phyloP scores from a whole-genome alignment of 2,888 invertebrate species.

The Amphipyra berbera region DNA sequence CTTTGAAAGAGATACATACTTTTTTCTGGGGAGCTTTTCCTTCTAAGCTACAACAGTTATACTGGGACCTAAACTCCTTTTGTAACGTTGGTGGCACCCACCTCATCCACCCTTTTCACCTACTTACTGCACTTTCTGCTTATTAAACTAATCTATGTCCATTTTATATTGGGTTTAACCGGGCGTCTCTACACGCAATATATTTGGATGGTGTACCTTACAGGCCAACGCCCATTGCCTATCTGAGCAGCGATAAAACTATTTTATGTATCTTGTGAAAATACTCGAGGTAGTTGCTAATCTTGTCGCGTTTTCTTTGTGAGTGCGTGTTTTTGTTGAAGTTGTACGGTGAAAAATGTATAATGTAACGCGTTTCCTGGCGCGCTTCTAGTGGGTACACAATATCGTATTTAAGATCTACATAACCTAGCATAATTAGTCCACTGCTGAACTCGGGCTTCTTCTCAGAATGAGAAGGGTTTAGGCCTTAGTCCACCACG shows the following conservation, averaged over 20 bases:
- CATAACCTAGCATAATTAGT: too few relatives aligned
- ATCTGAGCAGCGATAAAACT: conserved; percentile 69
- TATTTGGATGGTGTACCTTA: conserved; percentile 74
- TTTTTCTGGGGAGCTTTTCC: too few relatives aligned
- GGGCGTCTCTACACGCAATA: conserved; percentile 74
- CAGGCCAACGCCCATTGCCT: conserved; percentile 68
- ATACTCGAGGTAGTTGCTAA: conserved; percentile 53
- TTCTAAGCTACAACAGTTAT: too few relatives aligned
- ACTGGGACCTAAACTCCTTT: too few relatives aligned
- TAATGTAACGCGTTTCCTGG: not conserved
- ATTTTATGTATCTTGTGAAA: conserved; percentile 64
- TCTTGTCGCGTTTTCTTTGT: conserved; percentile 45
- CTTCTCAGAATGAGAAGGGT: too few relatives aligned
- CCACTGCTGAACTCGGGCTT: too few relatives aligned
- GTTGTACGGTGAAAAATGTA: not conserved
- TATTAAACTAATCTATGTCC: conserved; percentile 54
- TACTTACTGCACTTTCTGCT: conserved; percentile 15
- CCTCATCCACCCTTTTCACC: too few relatives aligned
- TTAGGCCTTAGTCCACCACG: too few relatives aligned
- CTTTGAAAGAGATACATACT: too few relatives aligned
- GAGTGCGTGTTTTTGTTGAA: conserved; percentile 28
- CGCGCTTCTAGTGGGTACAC: too few relatives aligned
- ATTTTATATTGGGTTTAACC: conserved; percentile 73
- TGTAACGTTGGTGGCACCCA: too few relatives aligned
- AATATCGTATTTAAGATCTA: too few relatives aligned